Evolutionary conservation across 1,140 invertebrate species (phyloP).

Genomic region (Danaus melanippus): DNA sequence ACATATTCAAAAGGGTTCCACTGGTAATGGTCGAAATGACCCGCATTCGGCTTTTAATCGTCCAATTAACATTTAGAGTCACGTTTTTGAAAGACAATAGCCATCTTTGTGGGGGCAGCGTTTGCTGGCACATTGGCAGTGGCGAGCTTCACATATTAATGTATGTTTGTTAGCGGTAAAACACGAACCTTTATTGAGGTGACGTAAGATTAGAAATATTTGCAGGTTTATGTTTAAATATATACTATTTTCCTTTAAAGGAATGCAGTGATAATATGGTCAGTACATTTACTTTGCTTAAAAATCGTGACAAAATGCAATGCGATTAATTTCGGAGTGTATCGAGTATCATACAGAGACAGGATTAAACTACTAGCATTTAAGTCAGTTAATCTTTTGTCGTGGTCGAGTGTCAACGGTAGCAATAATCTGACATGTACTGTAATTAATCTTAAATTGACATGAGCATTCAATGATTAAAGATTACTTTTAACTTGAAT

Average conservation of each 20-base stretch:
- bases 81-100: conserved; percentile 69
- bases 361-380: conserved; percentile 1
- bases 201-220: conserved; percentile 55
- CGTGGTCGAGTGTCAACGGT: conserved; percentile 9
- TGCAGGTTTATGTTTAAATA: conserved; percentile 22
- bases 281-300: no score
- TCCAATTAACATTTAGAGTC: conserved; percentile 70
- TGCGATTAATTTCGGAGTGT: no score
- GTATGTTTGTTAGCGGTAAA: conserved; percentile 70
- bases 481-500: no score
- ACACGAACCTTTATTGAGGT: conserved; percentile 48
- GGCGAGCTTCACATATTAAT: conserved; percentile 68
- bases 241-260: background rate
- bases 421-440: conserved; percentile 6
- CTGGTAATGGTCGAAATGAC: conserved; percentile 68
- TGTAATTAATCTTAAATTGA: conserved; percentile 5
- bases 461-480: no score
- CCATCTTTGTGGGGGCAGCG: conserved; percentile 60
- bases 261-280: conserved; percentile 1
- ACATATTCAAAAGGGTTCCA: conserved; percentile 70
- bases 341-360: background rate
- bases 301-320: no score
- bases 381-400: conserved; percentile 11
- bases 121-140: conserved; percentile 55
- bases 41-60: conserved; percentile 70